Conservation (phyloP, 1,140 invertebrate species). For the Eufriesea mexicana region DNA sequence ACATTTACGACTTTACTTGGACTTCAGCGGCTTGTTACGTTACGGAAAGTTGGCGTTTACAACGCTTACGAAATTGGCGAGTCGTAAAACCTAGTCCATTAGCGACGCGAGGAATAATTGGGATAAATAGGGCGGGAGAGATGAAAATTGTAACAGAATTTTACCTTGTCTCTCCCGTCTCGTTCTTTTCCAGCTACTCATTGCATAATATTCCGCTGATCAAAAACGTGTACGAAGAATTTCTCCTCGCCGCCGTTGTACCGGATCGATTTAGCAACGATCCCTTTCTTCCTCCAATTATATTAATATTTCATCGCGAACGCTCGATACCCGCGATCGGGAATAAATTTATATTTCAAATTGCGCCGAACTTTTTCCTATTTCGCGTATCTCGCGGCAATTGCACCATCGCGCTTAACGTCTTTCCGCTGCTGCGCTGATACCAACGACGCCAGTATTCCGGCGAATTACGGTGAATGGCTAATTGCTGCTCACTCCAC, state of each 20-base stretch:
- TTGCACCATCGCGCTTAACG: background rate
- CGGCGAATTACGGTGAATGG: background rate
- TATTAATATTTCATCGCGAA: background rate
- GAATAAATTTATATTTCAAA: constrained; percentile 2
- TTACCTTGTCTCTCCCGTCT: background rate
- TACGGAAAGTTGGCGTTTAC: constrained; percentile 29
- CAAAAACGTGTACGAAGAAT: background rate
- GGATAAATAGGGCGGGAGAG: constrained; percentile 43
- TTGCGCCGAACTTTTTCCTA: background rate
- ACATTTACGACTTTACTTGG: constrained; percentile 35
- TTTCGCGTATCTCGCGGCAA: background rate
- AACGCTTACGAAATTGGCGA: constrained; percentile 61
- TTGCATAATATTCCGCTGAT: constrained; percentile 10
- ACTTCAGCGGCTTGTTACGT: constrained; percentile 28
- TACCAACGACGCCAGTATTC: background rate
- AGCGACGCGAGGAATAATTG: constrained; percentile 58
- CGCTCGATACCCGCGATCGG: background rate
- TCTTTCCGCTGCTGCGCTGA: background rate
- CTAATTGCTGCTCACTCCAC: background rate
- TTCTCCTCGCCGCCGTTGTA: too few species aligned
- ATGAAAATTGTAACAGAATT: constrained; percentile 42
- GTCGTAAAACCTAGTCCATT: constrained; percentile 57
- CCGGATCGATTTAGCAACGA: background rate
- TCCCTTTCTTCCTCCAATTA: background rate
- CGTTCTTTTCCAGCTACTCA: background rate